A percentile compares a stretch with the other conserved stretches of the same genome.
Evolutionary conservation across 2,113 vertebrate genomes (phyloP).

Genomic region (Istiophorus platypterus): DNA sequence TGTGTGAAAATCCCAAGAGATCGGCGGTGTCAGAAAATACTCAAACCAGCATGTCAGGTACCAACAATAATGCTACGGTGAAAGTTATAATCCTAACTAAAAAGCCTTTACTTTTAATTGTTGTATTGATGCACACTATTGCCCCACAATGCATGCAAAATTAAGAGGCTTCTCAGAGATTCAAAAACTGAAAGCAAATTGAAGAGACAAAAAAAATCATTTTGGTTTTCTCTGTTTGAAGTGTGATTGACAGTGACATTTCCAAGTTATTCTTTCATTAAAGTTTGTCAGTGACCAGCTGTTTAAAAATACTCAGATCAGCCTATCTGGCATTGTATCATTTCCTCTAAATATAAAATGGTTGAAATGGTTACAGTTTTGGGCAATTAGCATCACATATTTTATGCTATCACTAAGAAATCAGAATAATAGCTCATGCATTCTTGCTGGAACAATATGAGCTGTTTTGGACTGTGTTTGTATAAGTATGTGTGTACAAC

Average conservation of each 20-base stretch:
- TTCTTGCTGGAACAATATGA: neutral
- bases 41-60: too few relatives aligned
- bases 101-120: neutral
- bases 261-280: slow-evolving; percentile 7
- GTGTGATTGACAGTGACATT: neutral
- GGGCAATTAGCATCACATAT: neutral
- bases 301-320: too few relatives aligned
- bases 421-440: neutral
- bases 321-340: too few relatives aligned
- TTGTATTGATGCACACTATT: neutral
- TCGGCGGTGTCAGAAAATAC: too few relatives aligned
- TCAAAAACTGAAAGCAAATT: neutral
- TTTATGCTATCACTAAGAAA: neutral
- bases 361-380: neutral
- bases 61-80: too few relatives aligned
- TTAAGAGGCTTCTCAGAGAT: neutral
- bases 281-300: neutral
- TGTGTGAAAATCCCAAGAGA: too few relatives aligned
- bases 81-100: too few relatives aligned
- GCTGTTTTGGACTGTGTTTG: neutral
- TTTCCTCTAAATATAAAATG: neutral
- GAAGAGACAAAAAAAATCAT: neutral
- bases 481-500: neutral
- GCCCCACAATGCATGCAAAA: neutral
- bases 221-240: neutral